These are phyloP conservation scores for Lasioglossum morio DNA, from an alignment of 2,888 invertebrate genomes.

Conservation along the genomic window DNA sequence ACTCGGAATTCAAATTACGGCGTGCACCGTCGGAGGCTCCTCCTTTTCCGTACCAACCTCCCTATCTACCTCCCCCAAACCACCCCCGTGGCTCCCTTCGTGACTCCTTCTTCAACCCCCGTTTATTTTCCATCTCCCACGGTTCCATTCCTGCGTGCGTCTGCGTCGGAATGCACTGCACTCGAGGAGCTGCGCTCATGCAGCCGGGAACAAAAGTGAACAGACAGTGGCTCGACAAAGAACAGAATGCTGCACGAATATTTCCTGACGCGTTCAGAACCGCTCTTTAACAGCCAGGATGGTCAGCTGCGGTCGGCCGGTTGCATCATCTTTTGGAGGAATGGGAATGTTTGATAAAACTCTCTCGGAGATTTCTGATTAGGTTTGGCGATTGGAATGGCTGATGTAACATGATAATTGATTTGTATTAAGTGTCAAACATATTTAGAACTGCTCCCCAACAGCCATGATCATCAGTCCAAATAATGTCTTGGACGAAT, in stretches of 20 bases:
- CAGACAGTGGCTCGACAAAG: constrained; percentile 4
- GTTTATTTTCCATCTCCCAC: constrained; percentile 49
- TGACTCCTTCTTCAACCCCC: constrained; percentile 41
- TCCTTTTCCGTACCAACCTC: constrained; percentile 47
- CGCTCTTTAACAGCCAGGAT: not conserved
- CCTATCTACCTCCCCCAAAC: not conserved
- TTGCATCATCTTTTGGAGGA: not conserved
- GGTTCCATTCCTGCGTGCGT: constrained; percentile 39
- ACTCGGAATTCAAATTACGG: constrained; percentile 81
- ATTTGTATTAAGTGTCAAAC: too few relatives aligned
- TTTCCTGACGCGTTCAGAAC: constrained; percentile 5
- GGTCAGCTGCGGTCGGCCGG: not conserved
- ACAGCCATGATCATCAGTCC: too few relatives aligned
- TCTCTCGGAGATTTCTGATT: not conserved
- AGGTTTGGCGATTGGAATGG: too few relatives aligned
- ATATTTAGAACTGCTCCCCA: too few relatives aligned
- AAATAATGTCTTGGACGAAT: too few relatives aligned
- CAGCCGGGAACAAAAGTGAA: constrained; percentile 30
- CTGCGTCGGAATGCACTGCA: constrained; percentile 57
- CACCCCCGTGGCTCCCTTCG: not conserved
- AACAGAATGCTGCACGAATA: constrained; percentile 10
- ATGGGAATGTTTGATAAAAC: not conserved
- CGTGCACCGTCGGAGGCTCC: constrained; percentile 57
- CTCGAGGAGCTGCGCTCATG: constrained; percentile 30
- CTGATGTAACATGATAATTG: too few relatives aligned